These are phyloP conservation scores for Drosophila ironensis DNA, from an alignment of 1,140 invertebrate species.

Conservation along the genomic window DNA sequence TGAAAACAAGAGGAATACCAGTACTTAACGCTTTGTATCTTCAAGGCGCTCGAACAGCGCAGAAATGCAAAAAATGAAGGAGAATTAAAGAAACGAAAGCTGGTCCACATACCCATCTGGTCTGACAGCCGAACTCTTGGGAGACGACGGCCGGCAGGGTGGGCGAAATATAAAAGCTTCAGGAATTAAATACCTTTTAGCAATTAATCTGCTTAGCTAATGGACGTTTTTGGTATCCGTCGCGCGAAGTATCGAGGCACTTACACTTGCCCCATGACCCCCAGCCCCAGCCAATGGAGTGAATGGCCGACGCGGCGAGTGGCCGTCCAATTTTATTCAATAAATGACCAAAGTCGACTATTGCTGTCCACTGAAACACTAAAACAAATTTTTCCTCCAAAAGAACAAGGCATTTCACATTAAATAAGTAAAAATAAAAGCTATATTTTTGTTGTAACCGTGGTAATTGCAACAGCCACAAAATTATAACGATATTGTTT, in stretches of 20 bases:
- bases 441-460: no score
- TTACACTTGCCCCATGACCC: slow-evolving; percentile 62
- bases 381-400: background rate
- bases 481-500: no score
- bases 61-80: slow-evolving; percentile 29
- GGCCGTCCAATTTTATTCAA: slow-evolving; percentile 72
- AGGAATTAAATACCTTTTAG: slow-evolving; percentile 80
- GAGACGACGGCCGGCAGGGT: slow-evolving; percentile 7
- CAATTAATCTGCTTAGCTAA: slow-evolving; percentile 80
- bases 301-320: slow-evolving; percentile 41
- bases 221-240: slow-evolving; percentile 68
- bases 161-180: slow-evolving; percentile 70
- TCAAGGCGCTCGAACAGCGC: slow-evolving; percentile 41
- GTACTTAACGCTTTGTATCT: slow-evolving; percentile 73
- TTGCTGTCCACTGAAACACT: slow-evolving; percentile 29
- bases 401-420: no score
- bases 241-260: background rate
- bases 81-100: slow-evolving; percentile 51
- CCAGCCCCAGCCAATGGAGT: slow-evolving; percentile 50
- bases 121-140: slow-evolving; percentile 2
- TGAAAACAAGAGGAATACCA: slow-evolving; percentile 1
- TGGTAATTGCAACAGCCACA: no score
- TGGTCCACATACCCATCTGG: slow-evolving; percentile 45
- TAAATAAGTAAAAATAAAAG: no score
- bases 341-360: slow-evolving; percentile 48